These are phyloP conservation scores for Copidosoma floridanum DNA, from an alignment of 1,140 invertebrate genomes.

Conservation along the genomic window DNA sequence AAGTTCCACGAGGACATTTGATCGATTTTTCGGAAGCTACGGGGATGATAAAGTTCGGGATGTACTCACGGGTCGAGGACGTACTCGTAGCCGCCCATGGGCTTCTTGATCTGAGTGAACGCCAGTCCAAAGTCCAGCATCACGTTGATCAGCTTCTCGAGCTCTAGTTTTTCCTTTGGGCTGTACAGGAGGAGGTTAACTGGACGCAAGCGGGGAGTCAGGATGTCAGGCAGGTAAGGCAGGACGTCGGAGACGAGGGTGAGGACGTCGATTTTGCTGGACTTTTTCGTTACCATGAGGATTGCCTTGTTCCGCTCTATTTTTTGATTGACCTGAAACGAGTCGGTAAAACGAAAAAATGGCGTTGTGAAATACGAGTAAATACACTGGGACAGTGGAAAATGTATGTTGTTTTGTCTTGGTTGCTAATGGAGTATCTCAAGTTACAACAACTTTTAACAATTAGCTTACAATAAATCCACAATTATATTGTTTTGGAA, in stretches of 20 bases:
- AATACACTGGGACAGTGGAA: background rate
- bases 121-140: constrained; percentile 89
- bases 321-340: constrained; percentile 61
- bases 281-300: constrained; percentile 59
- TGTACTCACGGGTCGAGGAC: constrained; percentile 76
- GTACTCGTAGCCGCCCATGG: constrained; percentile 79
- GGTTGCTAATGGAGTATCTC: too few relatives aligned
- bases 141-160: constrained; percentile 72
- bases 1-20: too few relatives aligned
- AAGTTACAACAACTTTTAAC: too few relatives aligned
- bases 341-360: constrained; percentile 7
- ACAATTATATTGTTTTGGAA: too few relatives aligned
- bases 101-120: constrained; percentile 76
- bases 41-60: background rate
- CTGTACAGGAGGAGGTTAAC: constrained; percentile 75
- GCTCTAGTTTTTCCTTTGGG: constrained; percentile 69
- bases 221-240: constrained; percentile 72
- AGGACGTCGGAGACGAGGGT: constrained; percentile 70
- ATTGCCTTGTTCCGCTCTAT: constrained; percentile 60
- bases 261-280: constrained; percentile 61
- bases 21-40: background rate
- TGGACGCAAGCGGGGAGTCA: constrained; percentile 75
- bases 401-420: too few relatives aligned
- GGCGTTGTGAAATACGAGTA: background rate
- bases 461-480: too few relatives aligned